Percentiles rank a stretch among this genome's conserved stretches.
These are phyloP conservation scores for Tetrao urogallus DNA, from an alignment of 2,113 vertebrate species.

Conservation along the genomic window DNA sequence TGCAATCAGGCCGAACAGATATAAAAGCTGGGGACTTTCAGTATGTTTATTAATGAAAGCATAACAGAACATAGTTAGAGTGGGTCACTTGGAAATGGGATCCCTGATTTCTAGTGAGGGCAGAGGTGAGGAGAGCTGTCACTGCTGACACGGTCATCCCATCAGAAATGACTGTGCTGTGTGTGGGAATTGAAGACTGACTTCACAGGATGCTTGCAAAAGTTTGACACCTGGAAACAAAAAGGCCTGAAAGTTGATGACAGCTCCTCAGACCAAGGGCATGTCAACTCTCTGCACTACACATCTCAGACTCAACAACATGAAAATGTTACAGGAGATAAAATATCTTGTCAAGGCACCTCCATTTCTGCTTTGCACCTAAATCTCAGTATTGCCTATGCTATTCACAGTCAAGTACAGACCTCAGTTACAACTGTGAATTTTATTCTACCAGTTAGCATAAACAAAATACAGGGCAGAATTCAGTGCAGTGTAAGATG, in stretches of 20 bases:
- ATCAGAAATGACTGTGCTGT: background rate
- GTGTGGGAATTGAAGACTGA: background rate
- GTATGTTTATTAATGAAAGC: background rate
- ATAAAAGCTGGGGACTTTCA: background rate
- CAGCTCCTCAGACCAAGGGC: background rate
- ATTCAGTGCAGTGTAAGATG: background rate
- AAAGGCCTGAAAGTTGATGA: background rate
- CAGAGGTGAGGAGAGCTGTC: background rate
- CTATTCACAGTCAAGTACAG: background rate
- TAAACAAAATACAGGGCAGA: background rate
- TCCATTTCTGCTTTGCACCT: background rate
- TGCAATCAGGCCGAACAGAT: background rate
- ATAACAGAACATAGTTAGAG: background rate
- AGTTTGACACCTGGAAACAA: background rate
- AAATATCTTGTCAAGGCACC: conserved; percentile 10
- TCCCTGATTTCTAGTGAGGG: background rate
- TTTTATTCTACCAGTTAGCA: background rate
- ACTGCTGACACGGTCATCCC: background rate
- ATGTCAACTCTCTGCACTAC: background rate
- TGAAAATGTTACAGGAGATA: background rate
- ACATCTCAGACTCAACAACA: background rate
- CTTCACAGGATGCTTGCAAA: background rate
- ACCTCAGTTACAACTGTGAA: background rate
- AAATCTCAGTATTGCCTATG: background rate
- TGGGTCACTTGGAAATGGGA: background rate